Base-by-base conservation (phyloP, 2,113 vertebrate genomes). In the Petrocephalus microphthalmus region DNA sequence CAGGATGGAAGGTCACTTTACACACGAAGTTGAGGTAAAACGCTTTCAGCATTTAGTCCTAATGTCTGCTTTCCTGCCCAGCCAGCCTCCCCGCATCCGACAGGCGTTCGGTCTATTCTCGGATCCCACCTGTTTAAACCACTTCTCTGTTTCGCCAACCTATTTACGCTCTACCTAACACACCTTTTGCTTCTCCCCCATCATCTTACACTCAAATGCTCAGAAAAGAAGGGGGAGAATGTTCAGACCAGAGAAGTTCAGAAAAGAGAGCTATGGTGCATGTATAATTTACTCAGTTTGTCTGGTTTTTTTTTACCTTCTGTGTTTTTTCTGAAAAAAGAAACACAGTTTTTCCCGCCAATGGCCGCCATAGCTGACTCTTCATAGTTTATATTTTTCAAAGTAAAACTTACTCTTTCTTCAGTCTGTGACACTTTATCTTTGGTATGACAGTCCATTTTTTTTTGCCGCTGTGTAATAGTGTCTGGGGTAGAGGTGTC, bases 341-440 rank as follows among this genome's bases (percentile, higher is more conserved):
- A 54, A 29, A 33, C 2, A 29, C 29, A 1, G 33, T 5, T 33
- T 60, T 64, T 64, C 33, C 37, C 1, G 0, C 19, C 8, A 47
- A 64, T 17, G 33, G 8, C 42, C 13, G 5, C 56, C 19, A n/a
- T 47, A 64, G 17, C 86, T 89, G 64, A 88, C 47, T 57, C 88
- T 87, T 89, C 88, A 51, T 42, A 42, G 42, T 42, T 89, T 84
- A 87, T 87, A 56, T 90, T 92, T 92, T 91, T 91, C 88, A 91
- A 90, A 92, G 87, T 90, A 89, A 90, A 88, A 20, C 89, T 89
- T 89, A 85, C 51, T 87, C 89, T 89, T 87, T 57, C 89, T 90
- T 84, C 81, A 87, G 91, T 37, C 71, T 45, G 33, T 64, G 85
- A 86, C 56, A 42, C 33, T 47, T 45, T 22, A 33, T n/a, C 29